Base-by-base conservation (phyloP, 2,888 invertebrate species). In the Catocala nupta region DNA sequence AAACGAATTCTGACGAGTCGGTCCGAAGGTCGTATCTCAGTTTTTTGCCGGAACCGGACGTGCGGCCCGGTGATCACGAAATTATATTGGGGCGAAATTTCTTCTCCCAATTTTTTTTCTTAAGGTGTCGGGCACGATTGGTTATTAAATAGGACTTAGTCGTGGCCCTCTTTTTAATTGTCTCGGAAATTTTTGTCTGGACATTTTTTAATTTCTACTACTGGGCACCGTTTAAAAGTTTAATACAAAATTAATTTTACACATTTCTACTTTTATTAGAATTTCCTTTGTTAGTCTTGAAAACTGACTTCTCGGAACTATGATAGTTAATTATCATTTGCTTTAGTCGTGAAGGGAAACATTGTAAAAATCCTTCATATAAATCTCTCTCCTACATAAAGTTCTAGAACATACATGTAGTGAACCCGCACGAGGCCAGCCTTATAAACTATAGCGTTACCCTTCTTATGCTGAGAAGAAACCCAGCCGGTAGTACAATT, bases 81-180 rank as follows among this genome's bases (percentile, higher is more conserved):
- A 94, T 93, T 93, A 93, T 91, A 91, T 91, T 89, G 92, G 87
- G 89, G 80, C 84, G 83, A 81, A 83, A 83, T 82, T 86, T 87
- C 85, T 88, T 86, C 82, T 76, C 68, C 70, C 68, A 78, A 86
- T 85, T 87, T 88, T 86, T 87, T 83, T 78, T 77, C 75, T 67
- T 57, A 78, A 90, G 90, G 90, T 90, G 92, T 90, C 87, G 82
- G 77, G 78, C 83, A 69, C 88, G 86, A 91, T 92, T 92, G 92
- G 90, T 92, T 93, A 93, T 94, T 93, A 93, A 93, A 91, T 89
- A 81, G 88, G 91, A 88, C 93, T 92, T 88, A 89, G 78, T 74
- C 80, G 78, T 75, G 84, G 13, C 83, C 85, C 85, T 84, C 78
- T 75, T 84, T 89, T 81, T 91, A 80, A 84, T 87, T 84, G 83